phyloP scores from a whole-genome alignment of 2,113 vertebrate genomes.

The Xiphorhynchus elegans region DNA sequence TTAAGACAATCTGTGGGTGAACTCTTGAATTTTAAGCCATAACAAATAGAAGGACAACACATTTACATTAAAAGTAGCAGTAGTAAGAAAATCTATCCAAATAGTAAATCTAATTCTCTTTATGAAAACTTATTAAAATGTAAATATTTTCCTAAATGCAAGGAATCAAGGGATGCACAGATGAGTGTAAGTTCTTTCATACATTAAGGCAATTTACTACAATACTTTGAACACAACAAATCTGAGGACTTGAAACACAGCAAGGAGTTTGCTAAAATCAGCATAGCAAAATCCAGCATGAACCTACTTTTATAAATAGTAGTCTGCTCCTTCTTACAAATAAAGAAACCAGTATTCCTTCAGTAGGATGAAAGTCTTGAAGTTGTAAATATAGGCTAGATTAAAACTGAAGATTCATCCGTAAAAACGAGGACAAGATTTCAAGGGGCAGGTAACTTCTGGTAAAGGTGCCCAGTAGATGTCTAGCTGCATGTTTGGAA shows the following conservation, averaged over 20 bases:
- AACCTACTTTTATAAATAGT: not conserved
- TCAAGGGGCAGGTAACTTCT: not conserved
- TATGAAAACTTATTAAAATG: not conserved
- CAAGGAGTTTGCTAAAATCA: conserved; percentile 2
- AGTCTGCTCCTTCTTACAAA: not conserved
- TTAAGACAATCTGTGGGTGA: not conserved
- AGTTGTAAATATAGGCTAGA: not conserved
- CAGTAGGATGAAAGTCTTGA: not conserved
- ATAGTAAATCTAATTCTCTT: not conserved
- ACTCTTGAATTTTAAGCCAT: not conserved
- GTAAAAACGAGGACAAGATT: not conserved
- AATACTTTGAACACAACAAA: not conserved
- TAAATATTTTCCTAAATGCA: not conserved
- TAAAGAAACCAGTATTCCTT: not conserved
- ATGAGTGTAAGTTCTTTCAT: not conserved
- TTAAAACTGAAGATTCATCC: not conserved
- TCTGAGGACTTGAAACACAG: not conserved
- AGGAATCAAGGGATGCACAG: not conserved
- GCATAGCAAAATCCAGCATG: not conserved
- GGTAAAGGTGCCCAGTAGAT: not conserved
- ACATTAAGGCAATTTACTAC: not conserved
- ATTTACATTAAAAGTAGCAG: not conserved
- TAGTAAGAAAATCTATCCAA: not conserved
- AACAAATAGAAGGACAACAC: not conserved
- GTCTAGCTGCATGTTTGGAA: not conserved